Base-by-base conservation (phyloP, 2,113 vertebrate species). In the Caloenas nicobarica region DNA sequence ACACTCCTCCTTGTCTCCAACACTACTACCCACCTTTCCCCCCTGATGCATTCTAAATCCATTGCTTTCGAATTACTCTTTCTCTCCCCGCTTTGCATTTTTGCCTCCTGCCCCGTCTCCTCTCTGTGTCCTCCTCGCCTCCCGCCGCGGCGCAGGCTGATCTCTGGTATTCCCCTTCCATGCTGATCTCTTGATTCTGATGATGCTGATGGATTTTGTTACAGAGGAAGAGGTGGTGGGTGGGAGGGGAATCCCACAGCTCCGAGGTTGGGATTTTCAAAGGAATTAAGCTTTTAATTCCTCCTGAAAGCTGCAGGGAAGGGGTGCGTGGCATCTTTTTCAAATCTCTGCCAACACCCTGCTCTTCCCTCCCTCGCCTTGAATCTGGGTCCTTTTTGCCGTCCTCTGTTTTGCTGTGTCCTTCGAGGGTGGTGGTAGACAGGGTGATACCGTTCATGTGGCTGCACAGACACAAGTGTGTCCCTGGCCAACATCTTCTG, bases 131-230 rank as follows among this genome's bases (percentile, higher is more conserved):
- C 62, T 97, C 82, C 72, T 87, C 79, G 92, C 95, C 96, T 90
- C 93, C 93, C 0, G 1, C 97, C 61, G 4, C 88, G 95, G 93
- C n/a, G 11, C 93, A 95, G 95, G 85, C 97, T 97, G 96, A 93
- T 94, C 84, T 95, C 96, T 33, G 85, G 93, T 91, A 96, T 96
- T 95, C 93, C 96, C 97, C 91, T 89, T 97, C 97, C 96, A 93
- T 96, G 93, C 86, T 97, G 96, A 96, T 91, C 92, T 53, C 91
- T 46, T 95, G 60, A 17, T 94, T 94, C 71, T 68, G 64, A 86
- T 77, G 78, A 76, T 42, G 10, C 65, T 70, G 44, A 93, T 91
- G 82, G 93, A 82, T 95, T 93, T 96, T 0, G 0, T 94, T 91
- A 24, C 25, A 72, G 80, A 96, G 86, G 76, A 94, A 54, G 77